Percentiles rank a stretch among this genome's conserved stretches.
Evolutionary conservation across 2,113 vertebrate genomes (phyloP).

Genomic region (Hiodon tergisus): DNA sequence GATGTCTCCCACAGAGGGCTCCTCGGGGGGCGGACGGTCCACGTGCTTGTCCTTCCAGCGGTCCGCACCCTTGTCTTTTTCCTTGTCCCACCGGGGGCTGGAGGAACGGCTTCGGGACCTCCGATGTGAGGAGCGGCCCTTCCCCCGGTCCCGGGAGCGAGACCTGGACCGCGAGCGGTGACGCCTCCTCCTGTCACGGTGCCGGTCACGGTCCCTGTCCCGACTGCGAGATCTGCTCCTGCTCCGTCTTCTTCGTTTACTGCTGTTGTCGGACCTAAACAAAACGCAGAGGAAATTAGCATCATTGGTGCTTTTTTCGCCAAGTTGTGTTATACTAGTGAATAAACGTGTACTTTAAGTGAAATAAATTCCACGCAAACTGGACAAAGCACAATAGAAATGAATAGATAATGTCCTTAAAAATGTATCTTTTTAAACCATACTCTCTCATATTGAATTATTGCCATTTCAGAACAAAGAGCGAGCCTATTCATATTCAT

Average conservation of each 20-base stretch:
- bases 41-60: constrained; percentile 92
- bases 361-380: no score
- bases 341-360: no score
- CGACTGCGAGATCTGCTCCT: constrained; percentile 56
- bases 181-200: constrained; percentile 60
- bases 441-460: no score
- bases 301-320: no score
- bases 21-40: constrained; percentile 87
- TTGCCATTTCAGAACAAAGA: no score
- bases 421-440: no score
- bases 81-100: constrained; percentile 64
- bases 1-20: constrained; percentile 90
- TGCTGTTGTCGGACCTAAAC: constrained; percentile 52
- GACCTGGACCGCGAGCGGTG: constrained; percentile 77
- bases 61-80: constrained; percentile 62
- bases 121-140: constrained; percentile 51
- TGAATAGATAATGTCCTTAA: no score
- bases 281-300: not conserved
- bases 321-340: no score
- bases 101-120: constrained; percentile 66
- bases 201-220: constrained; percentile 49
- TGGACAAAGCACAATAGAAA: no score
- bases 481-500: no score
- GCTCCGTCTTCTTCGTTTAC: constrained; percentile 70
- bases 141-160: constrained; percentile 63